A percentile compares a stretch with the other conserved stretches of the same genome.
These are phyloP conservation scores for Zaprionus lachaisei DNA, from an alignment of 1,140 invertebrate species.

Conservation along the genomic window DNA sequence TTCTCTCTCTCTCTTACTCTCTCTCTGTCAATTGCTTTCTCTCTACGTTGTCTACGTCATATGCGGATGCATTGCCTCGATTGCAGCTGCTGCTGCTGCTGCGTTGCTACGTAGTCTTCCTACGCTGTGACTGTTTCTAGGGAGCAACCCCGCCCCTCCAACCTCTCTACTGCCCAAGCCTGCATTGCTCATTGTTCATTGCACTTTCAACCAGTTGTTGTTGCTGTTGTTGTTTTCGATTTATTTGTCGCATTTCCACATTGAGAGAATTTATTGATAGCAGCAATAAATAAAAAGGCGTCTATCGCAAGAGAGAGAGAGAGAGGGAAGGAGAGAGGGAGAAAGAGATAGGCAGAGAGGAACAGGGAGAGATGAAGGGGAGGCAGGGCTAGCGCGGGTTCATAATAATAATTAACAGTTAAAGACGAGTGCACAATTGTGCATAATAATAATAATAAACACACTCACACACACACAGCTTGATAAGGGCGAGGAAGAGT, in stretches of 20 bases:
- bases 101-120: conserved; percentile 23
- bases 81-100: conserved; percentile 20
- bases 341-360: background rate
- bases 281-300: conserved; percentile 35
- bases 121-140: conserved; percentile 32
- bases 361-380: background rate
- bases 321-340: no score
- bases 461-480: conserved; percentile 9
- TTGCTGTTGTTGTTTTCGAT: conserved; percentile 23
- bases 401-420: conserved; percentile 38
- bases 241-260: conserved; percentile 46
- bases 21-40: conserved; percentile 7
- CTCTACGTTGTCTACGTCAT: conserved; percentile 32
- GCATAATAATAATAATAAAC: conserved; percentile 32
- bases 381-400: background rate
- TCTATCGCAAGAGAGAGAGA: conserved; percentile 20
- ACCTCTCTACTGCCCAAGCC: background rate
- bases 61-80: conserved; percentile 44
- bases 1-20: background rate
- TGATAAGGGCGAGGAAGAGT: background rate
- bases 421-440: conserved; percentile 45
- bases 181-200: conserved; percentile 27
- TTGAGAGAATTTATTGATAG: conserved; percentile 41
- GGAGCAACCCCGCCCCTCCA: background rate
- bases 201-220: conserved; percentile 42